Conservation (phyloP, 2,113 vertebrate genomes). For the Alligator sinensis region DNA sequence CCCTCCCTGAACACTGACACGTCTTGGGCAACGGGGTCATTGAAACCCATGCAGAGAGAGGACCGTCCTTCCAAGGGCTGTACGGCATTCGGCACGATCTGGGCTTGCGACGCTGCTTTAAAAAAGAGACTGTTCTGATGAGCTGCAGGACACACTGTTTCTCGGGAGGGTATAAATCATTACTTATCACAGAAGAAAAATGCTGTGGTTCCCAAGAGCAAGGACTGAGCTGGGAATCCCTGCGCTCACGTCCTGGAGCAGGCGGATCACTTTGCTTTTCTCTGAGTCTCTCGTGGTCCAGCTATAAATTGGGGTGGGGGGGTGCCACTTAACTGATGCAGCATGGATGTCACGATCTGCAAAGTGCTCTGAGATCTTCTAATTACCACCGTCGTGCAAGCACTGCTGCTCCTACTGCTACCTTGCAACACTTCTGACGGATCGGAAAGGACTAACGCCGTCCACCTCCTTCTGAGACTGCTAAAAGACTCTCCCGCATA, state of each 20-base stretch:
- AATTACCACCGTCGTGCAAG: neutral
- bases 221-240: neutral
- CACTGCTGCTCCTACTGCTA: neutral
- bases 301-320: neutral
- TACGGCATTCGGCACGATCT: neutral
- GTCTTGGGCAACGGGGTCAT: constrained; percentile 30
- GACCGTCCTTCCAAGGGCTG: neutral
- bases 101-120: constrained; percentile 14
- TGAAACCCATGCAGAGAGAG: neutral
- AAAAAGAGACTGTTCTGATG: neutral
- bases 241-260: neutral
- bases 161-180: neutral
- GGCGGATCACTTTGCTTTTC: neutral
- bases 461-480: neutral
- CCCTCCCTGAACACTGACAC: neutral
- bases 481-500: neutral
- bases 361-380: neutral
- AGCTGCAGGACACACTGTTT: neutral
- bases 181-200: neutral
- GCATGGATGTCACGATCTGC: neutral
- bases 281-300: neutral
- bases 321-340: neutral
- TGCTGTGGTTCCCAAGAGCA: neutral
- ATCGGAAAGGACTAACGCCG: neutral
- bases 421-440: neutral